Conservation (phyloP, 2,797 vertebrate species). For the Parambassis ranga region DNA sequence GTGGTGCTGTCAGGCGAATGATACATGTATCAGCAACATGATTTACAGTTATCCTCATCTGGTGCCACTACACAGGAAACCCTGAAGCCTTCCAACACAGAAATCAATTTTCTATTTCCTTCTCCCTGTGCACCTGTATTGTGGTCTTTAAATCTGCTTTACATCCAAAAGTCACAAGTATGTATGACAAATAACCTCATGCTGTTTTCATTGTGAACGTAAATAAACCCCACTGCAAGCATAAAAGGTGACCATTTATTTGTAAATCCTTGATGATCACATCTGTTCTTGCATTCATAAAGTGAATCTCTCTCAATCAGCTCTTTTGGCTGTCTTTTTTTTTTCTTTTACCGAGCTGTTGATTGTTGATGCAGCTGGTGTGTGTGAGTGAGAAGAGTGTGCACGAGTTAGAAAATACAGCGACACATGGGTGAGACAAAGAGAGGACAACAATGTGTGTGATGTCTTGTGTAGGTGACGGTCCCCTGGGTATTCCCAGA, state of each 20-base stretch:
- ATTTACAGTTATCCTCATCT: neutral
- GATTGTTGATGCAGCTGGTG: constrained; percentile 30
- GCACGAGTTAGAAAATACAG: constrained; percentile 39
- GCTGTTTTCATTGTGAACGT: neutral
- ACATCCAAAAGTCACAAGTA: neutral
- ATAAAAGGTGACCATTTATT: constrained; percentile 18
- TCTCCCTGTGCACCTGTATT: constrained; percentile 10
- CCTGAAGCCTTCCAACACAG: neutral
- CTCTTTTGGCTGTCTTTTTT: constrained; percentile 18
- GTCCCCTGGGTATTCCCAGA: constrained; percentile 54
- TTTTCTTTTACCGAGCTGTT: constrained; percentile 19
- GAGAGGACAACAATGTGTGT: constrained; percentile 37
- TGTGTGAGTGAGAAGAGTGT: constrained; percentile 25
- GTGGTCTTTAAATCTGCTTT: neutral
- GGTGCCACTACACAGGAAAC: constrained; percentile 1
- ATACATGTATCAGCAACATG: neutral
- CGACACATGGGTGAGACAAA: constrained; percentile 58
- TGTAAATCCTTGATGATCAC: constrained; percentile 13
- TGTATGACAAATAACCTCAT: neutral
- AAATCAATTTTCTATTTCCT: constrained; percentile 28
- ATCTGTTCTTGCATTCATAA: constrained; percentile 19
- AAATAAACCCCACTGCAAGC: constrained; percentile 1
- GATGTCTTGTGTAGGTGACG: constrained; percentile 62
- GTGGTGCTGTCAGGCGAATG: neutral
- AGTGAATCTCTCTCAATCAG: neutral